phyloP scores from a whole-genome alignment of 1,140 invertebrate species.

The Drosophila pallidifrons region DNA sequence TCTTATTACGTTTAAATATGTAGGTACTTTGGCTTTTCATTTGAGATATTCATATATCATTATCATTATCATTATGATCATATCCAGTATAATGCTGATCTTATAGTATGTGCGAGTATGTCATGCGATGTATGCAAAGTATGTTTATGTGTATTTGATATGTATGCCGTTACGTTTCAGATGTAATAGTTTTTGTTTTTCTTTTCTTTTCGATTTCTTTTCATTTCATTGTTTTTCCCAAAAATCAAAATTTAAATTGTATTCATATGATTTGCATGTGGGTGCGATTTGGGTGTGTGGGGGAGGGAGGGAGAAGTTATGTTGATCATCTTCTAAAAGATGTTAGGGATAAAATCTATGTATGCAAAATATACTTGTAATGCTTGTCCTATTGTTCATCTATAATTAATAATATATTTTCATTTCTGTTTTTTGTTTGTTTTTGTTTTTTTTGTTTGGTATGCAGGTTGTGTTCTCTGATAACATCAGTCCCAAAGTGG shows the following conservation, averaged over 20 bases:
- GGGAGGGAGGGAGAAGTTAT: background rate
- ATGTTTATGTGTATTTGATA: slow-evolving; percentile 67
- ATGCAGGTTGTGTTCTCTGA: slow-evolving; percentile 37
- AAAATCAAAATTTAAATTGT: slow-evolving; percentile 14
- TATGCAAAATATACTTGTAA: slow-evolving; percentile 73
- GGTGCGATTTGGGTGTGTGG: slow-evolving; percentile 1
- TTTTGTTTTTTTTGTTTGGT: slow-evolving; percentile 1
- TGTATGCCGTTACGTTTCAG: slow-evolving; percentile 78
- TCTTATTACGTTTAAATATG: slow-evolving; percentile 56
- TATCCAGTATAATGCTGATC: slow-evolving; percentile 24
- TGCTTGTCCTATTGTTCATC: slow-evolving; percentile 50
- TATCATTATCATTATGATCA: slow-evolving; percentile 36
- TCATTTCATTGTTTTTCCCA: slow-evolving; percentile 5
- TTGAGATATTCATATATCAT: slow-evolving; percentile 53
- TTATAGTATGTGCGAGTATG: slow-evolving; percentile 39
- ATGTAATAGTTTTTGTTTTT: slow-evolving; percentile 47
- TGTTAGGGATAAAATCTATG: slow-evolving; percentile 56
- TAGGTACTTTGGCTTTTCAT: slow-evolving; percentile 79
- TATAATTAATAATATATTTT: slow-evolving; percentile 51
- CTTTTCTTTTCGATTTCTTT: background rate
- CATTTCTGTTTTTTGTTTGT: too few species aligned
- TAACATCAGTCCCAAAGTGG: slow-evolving; percentile 61
- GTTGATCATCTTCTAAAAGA: slow-evolving; percentile 29
- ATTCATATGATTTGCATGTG: slow-evolving; percentile 23
- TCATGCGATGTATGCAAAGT: slow-evolving; percentile 52